Conservation (phyloP, 2,888 invertebrate species). For the Cephus rjabovi region DNA sequence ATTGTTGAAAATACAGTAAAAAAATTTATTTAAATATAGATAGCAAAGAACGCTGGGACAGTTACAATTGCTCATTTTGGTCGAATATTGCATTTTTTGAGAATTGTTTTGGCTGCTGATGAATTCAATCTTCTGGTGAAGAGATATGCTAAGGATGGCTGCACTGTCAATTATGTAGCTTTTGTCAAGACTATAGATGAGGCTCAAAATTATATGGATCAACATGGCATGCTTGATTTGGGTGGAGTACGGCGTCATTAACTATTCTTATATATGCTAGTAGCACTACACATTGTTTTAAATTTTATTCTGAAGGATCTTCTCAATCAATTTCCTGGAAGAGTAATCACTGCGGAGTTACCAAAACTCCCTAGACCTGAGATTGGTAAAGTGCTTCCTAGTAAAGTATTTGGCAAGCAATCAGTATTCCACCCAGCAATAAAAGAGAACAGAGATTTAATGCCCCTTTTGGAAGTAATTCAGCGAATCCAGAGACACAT, state of each 20-base stretch:
- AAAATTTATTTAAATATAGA: constrained; percentile 63
- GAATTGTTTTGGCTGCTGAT: constrained; percentile 76
- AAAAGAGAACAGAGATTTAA: constrained; percentile 65
- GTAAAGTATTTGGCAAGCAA: constrained; percentile 70
- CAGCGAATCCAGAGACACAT: constrained; percentile 77
- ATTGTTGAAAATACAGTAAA: no score
- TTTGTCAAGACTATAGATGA: constrained; percentile 78
- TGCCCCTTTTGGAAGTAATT: constrained; percentile 71
- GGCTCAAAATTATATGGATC: constrained; percentile 72
- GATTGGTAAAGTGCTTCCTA: constrained; percentile 69
- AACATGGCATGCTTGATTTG: constrained; percentile 68
- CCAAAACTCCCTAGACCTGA: constrained; percentile 78
- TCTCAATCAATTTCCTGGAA: constrained; percentile 72
- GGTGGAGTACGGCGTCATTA: constrained; percentile 68
- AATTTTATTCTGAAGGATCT: constrained; percentile 64
- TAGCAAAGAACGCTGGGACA: constrained; percentile 79
- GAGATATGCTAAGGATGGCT: constrained; percentile 80
- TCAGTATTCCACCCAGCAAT: constrained; percentile 74
- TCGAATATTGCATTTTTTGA: constrained; percentile 78
- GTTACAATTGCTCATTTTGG: constrained; percentile 84
- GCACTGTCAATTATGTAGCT: constrained; percentile 82
- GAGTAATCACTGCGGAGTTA: constrained; percentile 76
- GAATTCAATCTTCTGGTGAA: constrained; percentile 81
- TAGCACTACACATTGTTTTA: not conserved
- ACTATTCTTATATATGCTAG: not conserved